Evolutionary conservation across 2,113 vertebrate species (phyloP).

Genomic region (Xiphophorus couchianus): DNA sequence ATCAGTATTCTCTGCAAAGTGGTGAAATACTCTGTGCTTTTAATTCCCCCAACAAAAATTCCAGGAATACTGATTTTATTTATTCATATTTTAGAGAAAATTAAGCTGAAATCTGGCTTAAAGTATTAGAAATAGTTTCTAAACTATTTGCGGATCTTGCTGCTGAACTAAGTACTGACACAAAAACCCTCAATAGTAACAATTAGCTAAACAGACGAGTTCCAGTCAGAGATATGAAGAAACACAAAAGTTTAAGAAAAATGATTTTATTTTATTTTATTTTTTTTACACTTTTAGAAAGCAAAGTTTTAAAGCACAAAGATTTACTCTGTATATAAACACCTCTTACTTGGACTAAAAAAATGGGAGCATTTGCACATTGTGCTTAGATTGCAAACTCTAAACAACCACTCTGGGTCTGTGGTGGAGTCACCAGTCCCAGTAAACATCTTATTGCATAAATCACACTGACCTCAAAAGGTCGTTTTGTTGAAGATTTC

Average conservation of each 20-base stretch:
- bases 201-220: not conserved
- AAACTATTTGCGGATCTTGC: too few species aligned
- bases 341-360: conserved; percentile 84
- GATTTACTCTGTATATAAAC: conserved; percentile 89
- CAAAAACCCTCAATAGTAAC: not conserved
- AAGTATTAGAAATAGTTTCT: too few species aligned
- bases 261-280: conserved; percentile 78
- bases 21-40: not conserved
- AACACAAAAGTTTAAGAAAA: conserved; percentile 65
- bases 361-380: conserved; percentile 94
- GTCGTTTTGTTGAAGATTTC: conserved; percentile 69
- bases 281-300: conserved; percentile 92
- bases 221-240: not conserved
- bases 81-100: not conserved
- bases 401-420: conserved; percentile 87
- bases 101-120: not conserved
- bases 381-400: conserved; percentile 95
- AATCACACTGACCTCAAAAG: conserved; percentile 84
- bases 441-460: conserved; percentile 99
- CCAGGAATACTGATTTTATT: not conserved
- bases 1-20: not conserved
- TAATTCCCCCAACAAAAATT: not conserved
- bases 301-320: conserved; percentile 93
- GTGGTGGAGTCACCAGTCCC: conserved; percentile 78
- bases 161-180: not conserved